These are phyloP conservation scores for Lycorma delicatula DNA, from an alignment of 1,140 invertebrate genomes.

Conservation along the genomic window DNA sequence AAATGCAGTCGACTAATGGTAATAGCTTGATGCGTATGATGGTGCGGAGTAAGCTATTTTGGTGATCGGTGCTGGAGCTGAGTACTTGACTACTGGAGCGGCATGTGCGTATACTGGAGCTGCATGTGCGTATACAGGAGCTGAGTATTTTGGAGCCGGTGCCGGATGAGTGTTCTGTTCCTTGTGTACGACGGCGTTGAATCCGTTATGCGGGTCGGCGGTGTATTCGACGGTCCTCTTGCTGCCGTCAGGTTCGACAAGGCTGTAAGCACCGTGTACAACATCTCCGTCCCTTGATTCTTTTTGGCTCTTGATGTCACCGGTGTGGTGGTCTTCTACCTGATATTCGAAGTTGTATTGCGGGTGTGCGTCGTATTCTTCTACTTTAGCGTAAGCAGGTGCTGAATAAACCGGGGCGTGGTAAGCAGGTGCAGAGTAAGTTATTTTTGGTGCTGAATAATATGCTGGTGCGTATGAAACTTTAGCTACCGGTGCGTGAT, in stretches of 20 bases:
- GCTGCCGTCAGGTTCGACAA: conserved; percentile 40
- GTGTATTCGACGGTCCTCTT: conserved; percentile 40
- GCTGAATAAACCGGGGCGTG: conserved; percentile 1
- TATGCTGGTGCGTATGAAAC: no score
- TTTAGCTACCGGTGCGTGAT: conserved; percentile 32
- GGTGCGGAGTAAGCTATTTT: neutral
- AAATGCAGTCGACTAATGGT: neutral
- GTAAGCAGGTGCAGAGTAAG: conserved; percentile 20
- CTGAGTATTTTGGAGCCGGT: conserved; percentile 1
- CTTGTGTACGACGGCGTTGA: conserved; percentile 36
- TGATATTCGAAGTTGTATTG: conserved; percentile 38
- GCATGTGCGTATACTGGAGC: neutral
- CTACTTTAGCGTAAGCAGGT: conserved; percentile 1
- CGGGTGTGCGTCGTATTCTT: conserved; percentile 30
- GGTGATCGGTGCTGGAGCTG: neutral
- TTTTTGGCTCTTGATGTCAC: conserved; percentile 22
- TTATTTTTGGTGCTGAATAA: no score
- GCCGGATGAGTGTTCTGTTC: conserved; percentile 1
- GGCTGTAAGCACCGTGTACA: conserved; percentile 38
- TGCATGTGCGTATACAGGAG: neutral
- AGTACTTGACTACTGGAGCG: neutral
- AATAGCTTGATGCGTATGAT: neutral
- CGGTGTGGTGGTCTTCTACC: conserved; percentile 21
- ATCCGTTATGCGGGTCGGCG: conserved; percentile 38
- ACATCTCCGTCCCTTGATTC: conserved; percentile 35